Evolutionary conservation across 1,140 invertebrate genomes (phyloP).

Genomic region (Sitophilus oryzae): DNA sequence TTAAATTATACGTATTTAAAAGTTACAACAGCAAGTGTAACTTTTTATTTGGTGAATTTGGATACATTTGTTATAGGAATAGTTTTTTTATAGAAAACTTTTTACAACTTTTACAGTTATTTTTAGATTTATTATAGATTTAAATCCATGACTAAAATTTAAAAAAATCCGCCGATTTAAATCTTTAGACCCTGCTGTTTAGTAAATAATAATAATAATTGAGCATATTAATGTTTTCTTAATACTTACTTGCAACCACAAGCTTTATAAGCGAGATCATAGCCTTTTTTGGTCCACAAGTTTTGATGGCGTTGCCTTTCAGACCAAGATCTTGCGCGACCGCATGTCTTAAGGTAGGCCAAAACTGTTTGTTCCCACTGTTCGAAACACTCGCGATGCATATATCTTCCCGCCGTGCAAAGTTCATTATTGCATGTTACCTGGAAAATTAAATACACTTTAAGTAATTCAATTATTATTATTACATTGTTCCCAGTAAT

Average conservation of each 20-base stretch:
- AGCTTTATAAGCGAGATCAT: slow-evolving; percentile 87
- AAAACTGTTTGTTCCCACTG: slow-evolving; percentile 85
- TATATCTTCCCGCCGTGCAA: slow-evolving; percentile 79
- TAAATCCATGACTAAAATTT: no score
- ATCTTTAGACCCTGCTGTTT: neutral
- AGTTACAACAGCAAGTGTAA: no score
- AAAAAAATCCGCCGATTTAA: slow-evolving; percentile 1
- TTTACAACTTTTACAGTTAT: no score
- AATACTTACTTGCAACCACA: slow-evolving; percentile 64
- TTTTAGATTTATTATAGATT: no score
- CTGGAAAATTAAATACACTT: slow-evolving; percentile 3
- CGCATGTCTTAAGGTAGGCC: slow-evolving; percentile 81
- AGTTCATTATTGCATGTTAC: slow-evolving; percentile 94
- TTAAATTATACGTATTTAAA: no score
- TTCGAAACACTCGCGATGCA: slow-evolving; percentile 95
- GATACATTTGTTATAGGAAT: no score
- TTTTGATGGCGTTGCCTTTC: slow-evolving; percentile 90
- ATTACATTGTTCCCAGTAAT: no score
- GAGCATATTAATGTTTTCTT: no score
- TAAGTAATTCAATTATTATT: no score
- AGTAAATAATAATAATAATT: neutral
- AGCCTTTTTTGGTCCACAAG: slow-evolving; percentile 95
- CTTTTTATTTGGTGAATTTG: no score
- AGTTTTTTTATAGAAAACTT: no score
- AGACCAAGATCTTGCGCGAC: slow-evolving; percentile 86